A percentile compares a stretch with the other conserved stretches of the same genome.
Evolutionary conservation across 2,888 invertebrate genomes (phyloP).

Genomic region (Ophraella communa): DNA sequence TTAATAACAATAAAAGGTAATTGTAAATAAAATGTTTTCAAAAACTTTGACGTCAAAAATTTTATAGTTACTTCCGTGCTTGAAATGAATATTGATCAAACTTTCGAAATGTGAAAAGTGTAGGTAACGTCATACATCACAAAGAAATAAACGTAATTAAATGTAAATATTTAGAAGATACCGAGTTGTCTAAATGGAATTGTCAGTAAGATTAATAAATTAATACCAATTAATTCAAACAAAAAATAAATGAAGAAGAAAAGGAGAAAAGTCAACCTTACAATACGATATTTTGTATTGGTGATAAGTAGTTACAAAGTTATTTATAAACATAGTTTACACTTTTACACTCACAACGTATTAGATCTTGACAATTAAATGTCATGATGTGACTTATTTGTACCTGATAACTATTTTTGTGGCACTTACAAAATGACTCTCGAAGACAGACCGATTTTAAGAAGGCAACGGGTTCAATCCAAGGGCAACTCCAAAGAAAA

Average conservation of each 20-base stretch:
- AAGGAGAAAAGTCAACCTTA: constrained; percentile 4
- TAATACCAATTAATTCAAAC: neutral
- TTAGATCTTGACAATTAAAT: constrained; percentile 6
- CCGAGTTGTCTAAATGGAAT: neutral
- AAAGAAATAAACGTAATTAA: neutral
- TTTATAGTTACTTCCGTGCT: constrained; percentile 15
- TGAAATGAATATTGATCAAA: constrained; percentile 1
- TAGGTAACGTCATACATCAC: neutral
- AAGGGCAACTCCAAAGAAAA: constrained; percentile 29
- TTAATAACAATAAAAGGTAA: neutral
- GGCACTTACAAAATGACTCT: constrained; percentile 34
- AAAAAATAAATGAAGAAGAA: constrained; percentile 20
- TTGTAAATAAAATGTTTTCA: neutral
- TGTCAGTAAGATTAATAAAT: neutral
- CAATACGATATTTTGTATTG: neutral
- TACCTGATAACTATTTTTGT: constrained; percentile 26
- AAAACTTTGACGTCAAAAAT: neutral
- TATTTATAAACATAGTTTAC: neutral
- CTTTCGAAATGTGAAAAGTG: neutral
- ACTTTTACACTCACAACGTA: neutral
- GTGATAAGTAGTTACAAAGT: neutral
- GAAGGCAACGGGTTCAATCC: constrained; percentile 29
- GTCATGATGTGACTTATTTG: constrained; percentile 36
- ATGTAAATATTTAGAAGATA: neutral
- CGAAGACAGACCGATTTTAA: constrained; percentile 35